phyloP scores from a whole-genome alignment of 1,140 invertebrate species.

The Paralvinella palmiformis region DNA sequence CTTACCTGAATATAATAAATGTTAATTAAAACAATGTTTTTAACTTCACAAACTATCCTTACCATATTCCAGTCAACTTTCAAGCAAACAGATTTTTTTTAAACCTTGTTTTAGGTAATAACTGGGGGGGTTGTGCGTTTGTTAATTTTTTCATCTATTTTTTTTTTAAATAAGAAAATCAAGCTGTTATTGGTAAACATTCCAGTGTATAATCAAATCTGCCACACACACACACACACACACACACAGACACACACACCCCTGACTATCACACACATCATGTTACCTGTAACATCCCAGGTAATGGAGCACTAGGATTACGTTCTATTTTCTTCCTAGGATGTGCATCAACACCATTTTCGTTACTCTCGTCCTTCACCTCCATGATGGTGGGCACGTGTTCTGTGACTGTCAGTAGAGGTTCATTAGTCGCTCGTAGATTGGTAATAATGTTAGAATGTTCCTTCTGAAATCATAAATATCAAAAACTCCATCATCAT shows the following conservation, averaged over 20 bases:
- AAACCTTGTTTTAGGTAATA: too few species aligned
- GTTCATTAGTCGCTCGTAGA: constrained; percentile 81
- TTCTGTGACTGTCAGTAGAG: constrained; percentile 47
- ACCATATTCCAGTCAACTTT: too few species aligned
- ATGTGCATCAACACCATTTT: constrained; percentile 35
- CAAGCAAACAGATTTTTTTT: too few species aligned
- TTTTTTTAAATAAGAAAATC: neutral
- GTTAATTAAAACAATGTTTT: too few species aligned
- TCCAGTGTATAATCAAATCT: neutral
- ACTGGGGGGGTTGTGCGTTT: too few species aligned
- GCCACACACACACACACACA: neutral
- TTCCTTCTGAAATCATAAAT: constrained; percentile 67
- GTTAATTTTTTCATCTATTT: neutral
- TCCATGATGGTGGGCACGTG: constrained; percentile 38
- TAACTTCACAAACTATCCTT: too few species aligned
- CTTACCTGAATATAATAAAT: too few species aligned
- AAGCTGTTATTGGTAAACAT: neutral
- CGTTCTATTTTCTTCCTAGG: constrained; percentile 43
- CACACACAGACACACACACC: neutral
- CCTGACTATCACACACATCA: neutral
- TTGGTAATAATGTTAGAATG: constrained; percentile 87
- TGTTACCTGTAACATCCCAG: constrained; percentile 37
- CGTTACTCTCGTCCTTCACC: constrained; percentile 44
- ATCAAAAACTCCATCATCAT: too few species aligned
- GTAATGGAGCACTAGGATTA: constrained; percentile 43